Percentiles rank a stretch among this genome's conserved stretches.
phyloP scores from a whole-genome alignment of 2,113 vertebrate genomes.

The Diphyllodes magnificus region DNA sequence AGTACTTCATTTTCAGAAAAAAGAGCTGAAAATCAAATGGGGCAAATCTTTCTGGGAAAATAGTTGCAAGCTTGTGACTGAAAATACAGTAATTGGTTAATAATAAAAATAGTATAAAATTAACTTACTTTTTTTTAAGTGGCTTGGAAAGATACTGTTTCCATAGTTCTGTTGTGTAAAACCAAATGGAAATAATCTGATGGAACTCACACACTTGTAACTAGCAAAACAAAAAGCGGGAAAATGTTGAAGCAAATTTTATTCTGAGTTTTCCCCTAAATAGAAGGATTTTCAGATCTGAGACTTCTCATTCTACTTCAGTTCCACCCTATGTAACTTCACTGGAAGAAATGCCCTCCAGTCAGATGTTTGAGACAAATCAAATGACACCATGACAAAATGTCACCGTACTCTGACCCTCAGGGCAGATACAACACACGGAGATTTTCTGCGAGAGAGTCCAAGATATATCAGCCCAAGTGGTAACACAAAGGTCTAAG shows the following conservation, averaged over 20 bases:
- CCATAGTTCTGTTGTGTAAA: neutral
- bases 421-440: fast-evolving
- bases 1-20: neutral
- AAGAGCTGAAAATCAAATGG: neutral
- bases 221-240: neutral
- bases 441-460: neutral
- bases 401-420: neutral
- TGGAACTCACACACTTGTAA: neutral
- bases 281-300: neutral
- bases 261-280: neutral
- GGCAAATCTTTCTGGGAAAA: neutral
- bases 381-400: neutral
- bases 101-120: neutral
- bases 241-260: neutral
- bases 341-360: neutral
- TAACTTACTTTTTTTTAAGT: neutral
- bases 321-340: neutral
- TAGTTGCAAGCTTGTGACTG: neutral
- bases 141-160: neutral
- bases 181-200: neutral
- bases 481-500: neutral
- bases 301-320: neutral
- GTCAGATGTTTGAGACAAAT: neutral
- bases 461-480: neutral
- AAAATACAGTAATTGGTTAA: neutral